Conservation (phyloP, 2,888 invertebrate species). For the Caenorhabditis uteleia region DNA sequence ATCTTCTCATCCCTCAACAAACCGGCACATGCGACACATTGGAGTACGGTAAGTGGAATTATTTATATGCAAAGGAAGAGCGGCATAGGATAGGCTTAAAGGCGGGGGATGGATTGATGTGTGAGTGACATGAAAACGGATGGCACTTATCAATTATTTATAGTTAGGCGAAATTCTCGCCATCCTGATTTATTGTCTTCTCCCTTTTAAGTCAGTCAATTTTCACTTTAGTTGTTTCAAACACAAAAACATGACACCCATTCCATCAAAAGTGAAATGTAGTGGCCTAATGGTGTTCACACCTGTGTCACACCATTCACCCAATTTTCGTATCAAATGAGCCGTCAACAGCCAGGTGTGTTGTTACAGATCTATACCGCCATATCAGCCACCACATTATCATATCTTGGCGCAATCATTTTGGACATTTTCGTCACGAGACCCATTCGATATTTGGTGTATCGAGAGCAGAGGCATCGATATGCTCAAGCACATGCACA, state of each 20-base stretch:
- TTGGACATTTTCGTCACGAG: constrained; percentile 59
- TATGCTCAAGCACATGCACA: constrained; percentile 32
- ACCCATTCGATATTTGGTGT: constrained; percentile 54
- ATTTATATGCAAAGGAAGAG: too few species aligned
- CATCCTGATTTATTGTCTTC: too few species aligned
- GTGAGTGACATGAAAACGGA: constrained; percentile 32
- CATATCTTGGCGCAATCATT: constrained; percentile 55
- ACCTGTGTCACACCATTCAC: not conserved
- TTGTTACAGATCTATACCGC: constrained; percentile 57
- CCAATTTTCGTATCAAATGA: constrained; percentile 21
- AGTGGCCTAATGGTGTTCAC: not conserved
- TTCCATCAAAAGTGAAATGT: too few species aligned
- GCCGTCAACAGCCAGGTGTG: too few species aligned
- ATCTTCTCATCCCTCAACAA: constrained; percentile 68
- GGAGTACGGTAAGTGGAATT: constrained; percentile 56
- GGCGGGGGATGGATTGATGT: constrained; percentile 23
- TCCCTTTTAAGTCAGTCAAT: too few species aligned
- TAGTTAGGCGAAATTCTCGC: too few species aligned
- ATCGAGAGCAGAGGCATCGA: constrained; percentile 34
- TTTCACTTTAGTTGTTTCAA: too few species aligned
- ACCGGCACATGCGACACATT: constrained; percentile 64
- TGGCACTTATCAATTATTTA: too few species aligned
- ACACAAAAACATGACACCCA: too few species aligned
- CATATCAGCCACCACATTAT: constrained; percentile 53
- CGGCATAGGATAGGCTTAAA: not conserved